A percentile compares a stretch with the other conserved stretches of the same genome.
phyloP scores from a whole-genome alignment of 1,140 invertebrate species.

The Cherax destructor region DNA sequence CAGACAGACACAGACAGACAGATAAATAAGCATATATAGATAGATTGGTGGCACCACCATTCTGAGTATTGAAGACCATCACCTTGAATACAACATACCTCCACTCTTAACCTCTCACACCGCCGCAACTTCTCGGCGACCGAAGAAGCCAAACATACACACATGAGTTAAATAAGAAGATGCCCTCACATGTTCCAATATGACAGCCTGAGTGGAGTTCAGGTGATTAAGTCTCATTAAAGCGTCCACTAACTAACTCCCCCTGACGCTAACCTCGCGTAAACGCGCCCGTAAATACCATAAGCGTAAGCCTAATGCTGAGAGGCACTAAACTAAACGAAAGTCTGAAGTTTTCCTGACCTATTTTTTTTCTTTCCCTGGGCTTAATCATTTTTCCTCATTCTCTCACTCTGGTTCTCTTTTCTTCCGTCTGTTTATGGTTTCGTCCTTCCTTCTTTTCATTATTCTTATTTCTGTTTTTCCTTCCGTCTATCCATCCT shows the following conservation, averaged over 20 bases:
- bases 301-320: conserved; percentile 18
- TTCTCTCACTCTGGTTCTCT: neutral
- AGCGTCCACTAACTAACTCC: neutral
- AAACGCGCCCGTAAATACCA: conserved; percentile 1
- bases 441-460: too few relatives aligned
- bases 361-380: neutral
- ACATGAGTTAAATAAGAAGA: too few relatives aligned
- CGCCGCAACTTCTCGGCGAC: too few relatives aligned
- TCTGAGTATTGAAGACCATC: too few relatives aligned
- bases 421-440: neutral
- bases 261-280: neutral
- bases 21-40: too few relatives aligned
- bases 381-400: too few relatives aligned
- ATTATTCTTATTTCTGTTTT: neutral
- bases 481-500: too few relatives aligned
- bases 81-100: too few relatives aligned
- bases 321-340: neutral
- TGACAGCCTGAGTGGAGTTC: neutral
- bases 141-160: too few relatives aligned
- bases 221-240: neutral
- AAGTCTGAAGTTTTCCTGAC: neutral
- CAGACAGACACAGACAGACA: too few relatives aligned
- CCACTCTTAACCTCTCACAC: too few relatives aligned
- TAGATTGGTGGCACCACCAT: too few relatives aligned
- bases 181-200: neutral